Base-by-base conservation (phyloP, 2,113 vertebrate genomes). In the Dolichallabes microphthalmus region DNA sequence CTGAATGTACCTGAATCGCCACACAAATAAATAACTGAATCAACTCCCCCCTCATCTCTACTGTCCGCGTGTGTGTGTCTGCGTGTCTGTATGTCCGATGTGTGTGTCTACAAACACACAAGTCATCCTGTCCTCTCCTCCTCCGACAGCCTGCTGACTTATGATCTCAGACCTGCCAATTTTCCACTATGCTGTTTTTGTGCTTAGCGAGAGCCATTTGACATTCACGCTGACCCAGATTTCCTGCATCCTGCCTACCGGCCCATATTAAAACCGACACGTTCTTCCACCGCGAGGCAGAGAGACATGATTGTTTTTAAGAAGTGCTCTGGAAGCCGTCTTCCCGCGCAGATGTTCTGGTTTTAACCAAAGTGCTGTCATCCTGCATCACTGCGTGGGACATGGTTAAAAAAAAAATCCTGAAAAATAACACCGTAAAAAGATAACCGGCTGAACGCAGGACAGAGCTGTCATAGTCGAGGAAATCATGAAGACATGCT, bases 211-310 rank as follows among this genome's bases (percentile, higher is more conserved):
- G 73, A 86, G 79, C 84, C 86, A 86, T 89, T 83, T 84, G 77
- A 88, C 86, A 88, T 88, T 89, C 83, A 89, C 85, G 76, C 74
- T 85, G 86, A 79, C 88, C 89, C 82, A 89, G 66, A 88, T 90
- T 87, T 60, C 52, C 39, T 79, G 76, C 55, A 77, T 84, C 86
- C 82, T 83, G 80, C 57, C 82, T 80, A 25, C 19, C 57, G 27
- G 50, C 69, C 35, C 81, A 27, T 15, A 19, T 79, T 85, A 77
- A 68, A 71, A 68, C 52, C 53, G 75, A 57, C 27, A 19, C 25
- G 45, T 25, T 35, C 52, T 32, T 73, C 75, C 69, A n/a, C 76
- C 27, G 11, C 19, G 66, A 84, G 53, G 45, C 55, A 74, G 78
- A 45, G 60, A 64, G 74, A 27, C 27, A 27, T 63, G 22, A 73